phyloP scores from a whole-genome alignment of 2,797 vertebrate genomes.

The Coracias cyanogaster region DNA sequence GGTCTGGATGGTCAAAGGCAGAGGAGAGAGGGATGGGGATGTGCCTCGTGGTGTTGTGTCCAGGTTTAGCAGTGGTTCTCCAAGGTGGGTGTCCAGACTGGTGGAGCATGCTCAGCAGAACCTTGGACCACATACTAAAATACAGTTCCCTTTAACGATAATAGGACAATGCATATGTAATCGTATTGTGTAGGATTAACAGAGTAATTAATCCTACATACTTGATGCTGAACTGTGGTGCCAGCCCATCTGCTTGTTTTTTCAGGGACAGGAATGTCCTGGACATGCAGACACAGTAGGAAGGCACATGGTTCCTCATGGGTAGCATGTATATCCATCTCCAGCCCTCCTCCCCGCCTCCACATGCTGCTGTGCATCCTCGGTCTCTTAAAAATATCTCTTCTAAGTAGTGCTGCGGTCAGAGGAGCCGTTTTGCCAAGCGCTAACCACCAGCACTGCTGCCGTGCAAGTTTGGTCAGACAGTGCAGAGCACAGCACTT shows the following conservation, averaged over 20 bases:
- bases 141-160: neutral
- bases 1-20: neutral
- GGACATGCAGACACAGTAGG: neutral
- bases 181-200: neutral
- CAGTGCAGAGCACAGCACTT: rapidly evolving
- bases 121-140: rapidly evolving
- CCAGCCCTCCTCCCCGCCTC: neutral
- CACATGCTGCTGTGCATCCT: rapidly evolving
- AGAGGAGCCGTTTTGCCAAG: neutral
- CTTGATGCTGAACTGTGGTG: neutral
- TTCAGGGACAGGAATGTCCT: neutral
- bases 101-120: neutral
- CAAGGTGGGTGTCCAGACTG: neutral
- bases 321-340: neutral
- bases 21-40: neutral
- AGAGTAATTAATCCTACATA: neutral
- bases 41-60: rapidly evolving
- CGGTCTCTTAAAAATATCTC: neutral
- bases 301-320: neutral
- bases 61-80: neutral
- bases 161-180: neutral
- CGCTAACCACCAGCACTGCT: rapidly evolving
- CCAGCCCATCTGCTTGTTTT: neutral
- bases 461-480: rapidly evolving
- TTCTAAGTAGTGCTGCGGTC: rapidly evolving